Base-by-base conservation (phyloP, 2,888 invertebrate genomes). In the Timema cristinae region DNA sequence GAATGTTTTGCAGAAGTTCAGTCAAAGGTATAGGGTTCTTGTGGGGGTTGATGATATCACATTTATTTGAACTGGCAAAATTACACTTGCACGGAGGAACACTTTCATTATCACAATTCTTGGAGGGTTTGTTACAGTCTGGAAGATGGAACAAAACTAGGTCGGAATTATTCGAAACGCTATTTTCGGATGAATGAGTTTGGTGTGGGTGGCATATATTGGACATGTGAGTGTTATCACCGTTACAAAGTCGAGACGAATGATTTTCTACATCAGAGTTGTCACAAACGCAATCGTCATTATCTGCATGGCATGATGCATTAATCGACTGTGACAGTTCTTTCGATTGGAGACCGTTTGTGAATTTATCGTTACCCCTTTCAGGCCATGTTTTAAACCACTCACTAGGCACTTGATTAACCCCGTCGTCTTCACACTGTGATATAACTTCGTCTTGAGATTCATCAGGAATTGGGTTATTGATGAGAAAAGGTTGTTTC, bases 1-100 rank as follows among this genome's bases (percentile, higher is more conserved):
- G 90, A 84, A 91, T 90, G 80, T 87, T 89, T 79, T 90, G 89
- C 78, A 91, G 82, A 70, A 91, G 90, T 81, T 89, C 89, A 79
- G 89, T 89, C 74, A 91, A 84, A 80, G 86, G 87, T 79, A 85
- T 83, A 73, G 79, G 73, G 66, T 73, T 74, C 72, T 70, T 75
- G 61, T 50, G 16, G 47, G 72, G 47, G 50, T 69, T 69, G 15
- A 15, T 66, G 16, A 49, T 15, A 54, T 16, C 16, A 32, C 56
- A 67, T 48, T 63, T 63, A 63, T 63, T 47, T 5, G 13, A 6
- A 11, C 47, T 11, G 32, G 32, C 32, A 32, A 32, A 32, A 32
- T 32, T 32, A 32, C 32, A 32, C 32, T 32, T 32, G 32, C 32
- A 32, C 4, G 32, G 32, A 32, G 32, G 32, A 32, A 32, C 32